Evolutionary conservation across 2,888 invertebrate species (phyloP).

Genomic region (Limulus polyphemus): DNA sequence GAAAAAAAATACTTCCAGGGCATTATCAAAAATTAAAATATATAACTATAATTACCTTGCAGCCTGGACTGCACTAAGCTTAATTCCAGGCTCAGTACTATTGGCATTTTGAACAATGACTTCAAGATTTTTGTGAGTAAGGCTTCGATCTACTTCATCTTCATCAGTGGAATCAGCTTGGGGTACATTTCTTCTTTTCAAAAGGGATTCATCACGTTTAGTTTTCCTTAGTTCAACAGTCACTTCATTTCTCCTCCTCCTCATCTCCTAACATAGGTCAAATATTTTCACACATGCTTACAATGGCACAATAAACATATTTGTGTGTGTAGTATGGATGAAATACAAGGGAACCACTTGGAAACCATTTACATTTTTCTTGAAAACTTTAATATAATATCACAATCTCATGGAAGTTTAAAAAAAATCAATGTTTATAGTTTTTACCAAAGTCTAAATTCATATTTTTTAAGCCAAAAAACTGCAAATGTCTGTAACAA

Average conservation of each 20-base stretch:
- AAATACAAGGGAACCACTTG: no score
- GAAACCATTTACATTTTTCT: no score
- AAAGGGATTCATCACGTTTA: slow-evolving; percentile 91
- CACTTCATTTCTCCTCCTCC: slow-evolving; percentile 89
- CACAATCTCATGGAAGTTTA: no score
- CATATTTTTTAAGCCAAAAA: no score
- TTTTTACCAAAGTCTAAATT: no score
- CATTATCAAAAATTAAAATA: not conserved
- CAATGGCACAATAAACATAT: no score
- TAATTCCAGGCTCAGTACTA: slow-evolving; percentile 58
- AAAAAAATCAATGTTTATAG: no score
- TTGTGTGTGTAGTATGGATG: no score
- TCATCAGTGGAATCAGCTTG: slow-evolving; percentile 36
- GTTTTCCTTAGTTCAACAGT: slow-evolving; percentile 94
- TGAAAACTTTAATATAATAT: no score
- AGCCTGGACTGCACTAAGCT: slow-evolving; percentile 82
- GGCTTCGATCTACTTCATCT: slow-evolving; percentile 24
- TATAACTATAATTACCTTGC: slow-evolving; percentile 43
- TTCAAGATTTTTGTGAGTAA: slow-evolving; percentile 42
- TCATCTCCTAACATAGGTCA: slow-evolving; percentile 52
- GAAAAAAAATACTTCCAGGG: not conserved
- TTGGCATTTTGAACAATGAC: slow-evolving; percentile 76
- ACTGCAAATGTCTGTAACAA: no score
- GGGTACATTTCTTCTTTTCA: slow-evolving; percentile 92
- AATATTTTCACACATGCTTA: no score